phyloP scores from a whole-genome alignment of 2,797 vertebrate species.

The Hephaestus fuliginosus region DNA sequence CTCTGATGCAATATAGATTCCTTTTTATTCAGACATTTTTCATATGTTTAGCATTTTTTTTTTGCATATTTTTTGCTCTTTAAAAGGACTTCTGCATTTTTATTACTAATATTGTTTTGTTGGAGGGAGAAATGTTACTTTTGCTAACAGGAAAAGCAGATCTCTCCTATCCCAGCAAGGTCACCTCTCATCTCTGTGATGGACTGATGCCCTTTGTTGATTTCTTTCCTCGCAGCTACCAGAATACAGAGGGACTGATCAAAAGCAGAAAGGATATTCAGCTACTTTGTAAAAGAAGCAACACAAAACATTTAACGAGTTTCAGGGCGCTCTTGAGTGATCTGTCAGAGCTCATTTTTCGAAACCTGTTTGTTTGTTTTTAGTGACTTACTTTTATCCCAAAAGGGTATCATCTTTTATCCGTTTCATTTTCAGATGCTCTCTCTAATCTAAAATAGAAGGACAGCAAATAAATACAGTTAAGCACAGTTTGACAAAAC shows the following conservation, averaged over 20 bases:
- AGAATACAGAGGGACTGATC: slow-evolving; percentile 49
- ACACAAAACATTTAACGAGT: slow-evolving; percentile 25
- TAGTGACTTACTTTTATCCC: neutral
- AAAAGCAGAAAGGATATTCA: slow-evolving; percentile 43
- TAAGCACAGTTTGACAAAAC: neutral
- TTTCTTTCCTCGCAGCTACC: slow-evolving; percentile 20
- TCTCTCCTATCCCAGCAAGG: slow-evolving; percentile 43
- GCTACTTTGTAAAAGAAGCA: slow-evolving; percentile 29
- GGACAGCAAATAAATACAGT: slow-evolving; percentile 8
- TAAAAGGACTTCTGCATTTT: slow-evolving; percentile 16
- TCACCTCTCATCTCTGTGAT: slow-evolving; percentile 46
- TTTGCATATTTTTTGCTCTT: slow-evolving; percentile 14
- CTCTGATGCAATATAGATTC: slow-evolving; percentile 10
- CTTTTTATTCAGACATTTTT: slow-evolving; percentile 8
- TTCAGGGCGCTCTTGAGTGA: slow-evolving; percentile 6
- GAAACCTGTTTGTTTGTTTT: neutral
- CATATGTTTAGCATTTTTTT: neutral
- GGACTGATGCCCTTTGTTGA: slow-evolving; percentile 55
- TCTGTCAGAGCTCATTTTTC: slow-evolving; percentile 32
- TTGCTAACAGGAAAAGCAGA: slow-evolving; percentile 14
- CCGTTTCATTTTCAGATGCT: slow-evolving; percentile 1
- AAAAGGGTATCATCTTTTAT: slow-evolving; percentile 14
- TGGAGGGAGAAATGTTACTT: slow-evolving; percentile 29
- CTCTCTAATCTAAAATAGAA: slow-evolving; percentile 11
- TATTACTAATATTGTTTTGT: slow-evolving; percentile 24